Percentiles rank a stretch among this genome's conserved stretches.
phyloP scores from a whole-genome alignment of 2,113 vertebrate species.

The Odocoileus hemionus region DNA sequence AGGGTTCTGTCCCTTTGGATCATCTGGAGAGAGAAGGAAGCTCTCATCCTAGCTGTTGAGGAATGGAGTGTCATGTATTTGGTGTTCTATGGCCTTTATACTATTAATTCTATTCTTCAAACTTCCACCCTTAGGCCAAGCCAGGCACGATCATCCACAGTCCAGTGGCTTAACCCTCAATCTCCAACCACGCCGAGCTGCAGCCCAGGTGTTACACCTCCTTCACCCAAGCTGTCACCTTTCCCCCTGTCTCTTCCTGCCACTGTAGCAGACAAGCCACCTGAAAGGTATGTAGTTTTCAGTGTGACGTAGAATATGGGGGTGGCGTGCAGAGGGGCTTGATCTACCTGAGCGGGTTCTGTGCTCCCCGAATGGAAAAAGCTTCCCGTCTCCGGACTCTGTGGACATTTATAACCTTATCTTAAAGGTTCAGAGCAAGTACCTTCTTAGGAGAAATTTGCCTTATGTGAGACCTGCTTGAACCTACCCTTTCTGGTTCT shows the following conservation, averaged over 20 bases:
- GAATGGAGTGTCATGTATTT: neutral
- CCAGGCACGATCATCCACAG: conserved; percentile 78
- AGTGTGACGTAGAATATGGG: rapidly evolving
- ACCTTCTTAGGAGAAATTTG: neutral
- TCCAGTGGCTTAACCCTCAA: conserved; percentile 82
- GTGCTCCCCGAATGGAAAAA: neutral
- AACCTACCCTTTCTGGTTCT: neutral
- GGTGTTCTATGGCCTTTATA: neutral
- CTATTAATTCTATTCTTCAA: conserved; percentile 43
- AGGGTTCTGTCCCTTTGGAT: neutral
- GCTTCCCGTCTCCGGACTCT: neutral
- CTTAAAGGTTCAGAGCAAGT: neutral
- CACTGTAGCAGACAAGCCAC: conserved; percentile 62
- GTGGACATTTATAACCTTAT: too few species aligned
- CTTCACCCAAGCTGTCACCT: neutral
- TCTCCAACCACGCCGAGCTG: conserved; percentile 29
- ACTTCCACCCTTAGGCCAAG: conserved; percentile 65
- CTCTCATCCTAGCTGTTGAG: neutral
- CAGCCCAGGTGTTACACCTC: conserved; percentile 37
- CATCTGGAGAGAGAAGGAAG: neutral
- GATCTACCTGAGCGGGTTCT: too few species aligned
- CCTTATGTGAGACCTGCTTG: neutral
- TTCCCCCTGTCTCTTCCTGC: conserved; percentile 58
- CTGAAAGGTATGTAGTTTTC: conserved; percentile 73
- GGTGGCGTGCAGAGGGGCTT: rapidly evolving